These are phyloP conservation scores for Actinostola sp. DNA, from an alignment of 92 coral and sea anemone species.

Conservation along the genomic window DNA sequence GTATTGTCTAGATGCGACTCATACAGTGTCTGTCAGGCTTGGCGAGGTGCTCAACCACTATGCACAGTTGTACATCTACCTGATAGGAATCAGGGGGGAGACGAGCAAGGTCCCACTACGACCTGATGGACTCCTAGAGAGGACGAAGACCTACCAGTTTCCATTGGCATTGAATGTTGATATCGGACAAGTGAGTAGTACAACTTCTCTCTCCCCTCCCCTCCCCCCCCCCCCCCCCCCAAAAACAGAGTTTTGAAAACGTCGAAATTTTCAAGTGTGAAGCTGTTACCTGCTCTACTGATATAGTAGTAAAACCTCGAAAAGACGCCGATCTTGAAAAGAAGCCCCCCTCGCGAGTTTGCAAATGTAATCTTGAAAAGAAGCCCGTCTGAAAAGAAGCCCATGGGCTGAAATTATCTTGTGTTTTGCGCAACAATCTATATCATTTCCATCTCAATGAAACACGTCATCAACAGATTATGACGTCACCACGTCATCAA, in stretches of 20 bases:
- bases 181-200: conserved; percentile 70
- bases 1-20: conserved; percentile 65
- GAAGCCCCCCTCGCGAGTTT: too few relatives aligned
- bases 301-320: too few relatives aligned
- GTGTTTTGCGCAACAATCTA: too few relatives aligned
- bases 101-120: conserved; percentile 80
- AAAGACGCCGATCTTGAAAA: too few relatives aligned
- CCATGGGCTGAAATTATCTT: too few relatives aligned
- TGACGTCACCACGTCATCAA: too few relatives aligned
- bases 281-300: too few relatives aligned
- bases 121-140: conserved; percentile 78
- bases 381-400: too few relatives aligned
- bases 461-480: too few relatives aligned
- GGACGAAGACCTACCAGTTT: conserved; percentile 78
- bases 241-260: background rate
- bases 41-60: conserved; percentile 87
- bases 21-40: conserved; percentile 77
- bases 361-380: too few relatives aligned
- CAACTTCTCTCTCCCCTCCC: background rate
- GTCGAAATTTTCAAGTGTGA: too few relatives aligned
- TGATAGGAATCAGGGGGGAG: conserved; percentile 84
- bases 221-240: background rate
- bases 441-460: too few relatives aligned
- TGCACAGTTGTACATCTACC: conserved; percentile 73
- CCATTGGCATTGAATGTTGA: conserved; percentile 84